These are phyloP conservation scores for Tinea trinotella DNA, from an alignment of 2,888 invertebrate genomes.

Conservation along the genomic window DNA sequence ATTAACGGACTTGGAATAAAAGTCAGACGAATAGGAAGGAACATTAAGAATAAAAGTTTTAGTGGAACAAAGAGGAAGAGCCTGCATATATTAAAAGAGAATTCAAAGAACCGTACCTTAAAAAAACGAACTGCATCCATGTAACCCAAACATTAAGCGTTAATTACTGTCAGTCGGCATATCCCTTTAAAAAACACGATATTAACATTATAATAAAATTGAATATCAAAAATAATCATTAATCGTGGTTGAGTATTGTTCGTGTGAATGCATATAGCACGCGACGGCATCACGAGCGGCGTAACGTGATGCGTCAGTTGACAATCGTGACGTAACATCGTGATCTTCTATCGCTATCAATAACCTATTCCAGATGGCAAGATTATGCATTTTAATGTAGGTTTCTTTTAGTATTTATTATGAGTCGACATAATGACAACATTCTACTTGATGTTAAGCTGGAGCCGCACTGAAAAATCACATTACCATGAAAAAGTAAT, in stretches of 20 bases:
- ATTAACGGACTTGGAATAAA: no score
- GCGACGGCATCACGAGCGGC: conserved; percentile 13
- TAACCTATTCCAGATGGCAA: neutral
- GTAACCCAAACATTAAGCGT: neutral
- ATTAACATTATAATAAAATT: neutral
- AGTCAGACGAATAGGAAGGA: no score
- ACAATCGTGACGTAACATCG: conserved; percentile 15
- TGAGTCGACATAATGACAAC: no score
- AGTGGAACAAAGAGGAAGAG: no score
- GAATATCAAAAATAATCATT: conserved; percentile 1
- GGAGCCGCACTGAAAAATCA: no score
- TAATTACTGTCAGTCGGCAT: neutral
- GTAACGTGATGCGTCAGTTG: conserved; percentile 4
- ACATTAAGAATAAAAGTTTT: no score
- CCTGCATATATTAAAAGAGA: no score
- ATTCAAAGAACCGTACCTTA: no score
- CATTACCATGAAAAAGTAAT: no score
- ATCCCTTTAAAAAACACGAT: neutral
- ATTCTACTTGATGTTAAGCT: no score
- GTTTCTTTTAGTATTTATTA: no score
- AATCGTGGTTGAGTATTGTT: neutral
- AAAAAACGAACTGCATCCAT: no score
- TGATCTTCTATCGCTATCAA: neutral
- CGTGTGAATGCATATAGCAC: neutral
- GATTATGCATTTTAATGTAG: neutral